Percentiles rank a stretch among this genome's conserved stretches.
phyloP scores from a whole-genome alignment of 2,113 vertebrate species.

The Catharus bicknelli region DNA sequence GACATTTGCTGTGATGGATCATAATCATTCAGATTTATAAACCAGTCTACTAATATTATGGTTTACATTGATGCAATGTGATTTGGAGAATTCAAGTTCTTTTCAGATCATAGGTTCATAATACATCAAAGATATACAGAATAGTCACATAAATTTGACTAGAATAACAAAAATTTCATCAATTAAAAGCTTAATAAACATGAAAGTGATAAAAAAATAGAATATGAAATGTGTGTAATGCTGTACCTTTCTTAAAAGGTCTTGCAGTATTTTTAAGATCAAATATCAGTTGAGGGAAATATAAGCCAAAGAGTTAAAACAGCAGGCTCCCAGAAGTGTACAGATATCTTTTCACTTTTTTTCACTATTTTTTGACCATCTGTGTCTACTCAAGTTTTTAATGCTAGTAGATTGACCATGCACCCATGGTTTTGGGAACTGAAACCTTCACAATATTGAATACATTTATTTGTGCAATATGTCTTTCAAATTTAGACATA shows the following conservation, averaged over 20 bases:
- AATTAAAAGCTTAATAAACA: background rate
- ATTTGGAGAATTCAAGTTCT: background rate
- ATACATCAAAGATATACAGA: background rate
- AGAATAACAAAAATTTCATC: background rate
- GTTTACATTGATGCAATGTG: background rate
- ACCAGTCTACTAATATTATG: background rate
- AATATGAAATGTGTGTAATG: background rate
- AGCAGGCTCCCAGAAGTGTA: background rate
- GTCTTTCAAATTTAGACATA: background rate
- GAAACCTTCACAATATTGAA: fast-evolving
- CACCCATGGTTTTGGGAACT: background rate
- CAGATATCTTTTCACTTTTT: background rate
- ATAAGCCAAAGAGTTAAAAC: background rate
- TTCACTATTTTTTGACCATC: background rate
- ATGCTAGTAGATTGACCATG: background rate
- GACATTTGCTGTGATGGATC: background rate
- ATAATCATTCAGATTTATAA: background rate
- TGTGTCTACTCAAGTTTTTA: background rate
- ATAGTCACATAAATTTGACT: background rate
- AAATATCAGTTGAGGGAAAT: background rate
- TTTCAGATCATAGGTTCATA: background rate
- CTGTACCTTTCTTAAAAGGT: background rate
- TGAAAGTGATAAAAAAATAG: background rate
- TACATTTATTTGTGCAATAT: background rate
- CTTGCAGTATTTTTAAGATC: background rate